A percentile compares a stretch with the other conserved stretches of the same genome.
Conservation (phyloP, 2,888 invertebrate genomes). For the Adelognathus sp. region DNA sequence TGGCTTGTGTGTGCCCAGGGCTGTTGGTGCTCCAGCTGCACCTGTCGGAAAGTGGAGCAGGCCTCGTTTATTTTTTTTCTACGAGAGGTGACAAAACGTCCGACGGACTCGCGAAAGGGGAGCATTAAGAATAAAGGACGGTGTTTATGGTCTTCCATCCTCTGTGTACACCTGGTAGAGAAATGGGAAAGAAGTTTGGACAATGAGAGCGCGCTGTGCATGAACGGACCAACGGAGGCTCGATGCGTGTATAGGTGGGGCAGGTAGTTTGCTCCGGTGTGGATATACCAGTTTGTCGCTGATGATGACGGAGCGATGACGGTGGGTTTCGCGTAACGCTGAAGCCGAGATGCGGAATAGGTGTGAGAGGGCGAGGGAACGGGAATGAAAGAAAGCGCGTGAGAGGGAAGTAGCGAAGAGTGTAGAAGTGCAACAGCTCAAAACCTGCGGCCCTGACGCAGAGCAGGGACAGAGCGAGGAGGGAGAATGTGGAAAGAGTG, state of each 20-base stretch:
- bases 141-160: constrained; percentile 28
- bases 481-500: constrained; percentile 39
- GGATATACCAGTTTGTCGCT: constrained; percentile 37
- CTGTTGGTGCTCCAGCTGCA: constrained; percentile 30
- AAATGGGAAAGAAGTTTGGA: constrained; percentile 26
- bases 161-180: constrained; percentile 9
- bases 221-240: not conserved
- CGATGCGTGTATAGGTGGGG: not conserved
- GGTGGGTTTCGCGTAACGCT: constrained; percentile 26
- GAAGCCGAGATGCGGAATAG: constrained; percentile 54
- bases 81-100: constrained; percentile 45
- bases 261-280: constrained; percentile 28
- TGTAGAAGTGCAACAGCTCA: constrained; percentile 36
- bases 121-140: constrained; percentile 25
- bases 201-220: constrained; percentile 21
- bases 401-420: constrained; percentile 42
- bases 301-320: constrained; percentile 45
- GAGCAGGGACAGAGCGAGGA: constrained; percentile 38
- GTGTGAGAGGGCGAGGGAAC: constrained; percentile 45
- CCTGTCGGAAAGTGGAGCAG: constrained; percentile 55
- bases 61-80: constrained; percentile 7
- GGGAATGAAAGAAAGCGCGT: constrained; percentile 48
- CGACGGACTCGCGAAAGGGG: constrained; percentile 23
- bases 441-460: constrained; percentile 31
- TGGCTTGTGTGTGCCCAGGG: not conserved